Evolutionary conservation across 2,888 invertebrate species (phyloP), one percentile per base, ranked within the genome.

Genomic region (Venustoraphidia nigricollis): DNA sequence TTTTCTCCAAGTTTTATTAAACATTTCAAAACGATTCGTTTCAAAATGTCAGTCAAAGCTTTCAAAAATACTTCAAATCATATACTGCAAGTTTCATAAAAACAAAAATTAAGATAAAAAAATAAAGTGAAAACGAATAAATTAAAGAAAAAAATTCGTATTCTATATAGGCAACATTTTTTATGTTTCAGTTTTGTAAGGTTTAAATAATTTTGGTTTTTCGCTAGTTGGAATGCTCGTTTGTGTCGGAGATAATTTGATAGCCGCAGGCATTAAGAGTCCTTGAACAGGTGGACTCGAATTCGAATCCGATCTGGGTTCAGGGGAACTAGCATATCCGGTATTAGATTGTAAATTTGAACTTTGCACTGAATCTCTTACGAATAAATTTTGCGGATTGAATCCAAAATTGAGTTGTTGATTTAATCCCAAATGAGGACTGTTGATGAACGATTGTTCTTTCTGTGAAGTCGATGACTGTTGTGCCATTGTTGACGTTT

Each of bases 121-220:
- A 27, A 27, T 6, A 5, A 3, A 27, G 3, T 27, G 27, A 27
- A 27, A 27, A 27, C 6, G 1, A 27, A 27, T 27, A 27, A 27
- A 27, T 27, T 27, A 27, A 27, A 27, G n/a, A 27, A 27, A 1
- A 6, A 27, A 5, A 6, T 27, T 6, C 6, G 3, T 27, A 3
- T 27, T 27, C 6, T 4, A 3, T 27, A 27, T 27, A 27, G 6
- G 27, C 27, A 27, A 27, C 6, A 27, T 6, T 5, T 27, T 52
- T 59, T 64, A 67, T 51, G 60, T 60, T 54, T 78, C 77, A 44
- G 72, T 73, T 58, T 84, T 85, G 67, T 85, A 85, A 1, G 85
- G 85, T 62, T 85, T 83, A 61, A 85, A 85, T 27, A 85, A 68
- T 60, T 82, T 81, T 1, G 81, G 81, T 57, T 73, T 73, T 39